phyloP scores from a whole-genome alignment of 2,888 invertebrate species.

The Caenorhabditis sp. region DNA sequence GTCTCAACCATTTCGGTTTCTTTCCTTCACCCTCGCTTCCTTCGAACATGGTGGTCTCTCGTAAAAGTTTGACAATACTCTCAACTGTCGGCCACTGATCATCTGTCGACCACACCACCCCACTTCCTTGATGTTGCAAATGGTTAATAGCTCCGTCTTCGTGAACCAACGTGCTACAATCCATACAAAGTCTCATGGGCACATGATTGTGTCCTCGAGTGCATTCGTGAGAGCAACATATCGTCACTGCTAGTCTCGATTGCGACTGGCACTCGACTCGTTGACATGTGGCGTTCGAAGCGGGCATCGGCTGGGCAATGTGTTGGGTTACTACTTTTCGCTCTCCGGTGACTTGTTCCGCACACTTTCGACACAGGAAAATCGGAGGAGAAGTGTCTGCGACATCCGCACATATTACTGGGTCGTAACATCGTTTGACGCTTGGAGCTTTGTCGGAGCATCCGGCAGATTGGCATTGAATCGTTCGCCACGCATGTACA shows the following conservation, averaged over 20 bases:
- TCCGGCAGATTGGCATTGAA: constrained; percentile 74
- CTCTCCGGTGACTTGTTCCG: constrained; percentile 85
- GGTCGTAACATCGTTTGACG: constrained; percentile 92
- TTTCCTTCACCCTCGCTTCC: constrained; percentile 79
- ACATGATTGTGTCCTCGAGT: constrained; percentile 96
- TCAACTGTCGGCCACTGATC: constrained; percentile 80
- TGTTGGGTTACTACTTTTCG: constrained; percentile 72
- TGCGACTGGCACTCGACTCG: constrained; percentile 90
- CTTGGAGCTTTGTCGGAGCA: constrained; percentile 77
- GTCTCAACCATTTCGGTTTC: constrained; percentile 83
- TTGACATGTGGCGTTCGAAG: constrained; percentile 80
- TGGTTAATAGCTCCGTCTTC: constrained; percentile 57
- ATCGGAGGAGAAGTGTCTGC: constrained; percentile 91
- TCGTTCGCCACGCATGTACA: constrained; percentile 71
- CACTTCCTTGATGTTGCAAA: constrained; percentile 70
- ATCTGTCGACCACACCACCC: constrained; percentile 76
- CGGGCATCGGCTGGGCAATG: constrained; percentile 82
- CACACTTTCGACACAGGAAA: constrained; percentile 86
- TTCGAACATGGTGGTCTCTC: constrained; percentile 88
- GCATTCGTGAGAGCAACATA: constrained; percentile 97
- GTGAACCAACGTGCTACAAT: constrained; percentile 76
- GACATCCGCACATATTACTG: constrained; percentile 89
- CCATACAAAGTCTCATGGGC: constrained; percentile 89
- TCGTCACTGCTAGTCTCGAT: constrained; percentile 94
- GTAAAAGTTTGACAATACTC: constrained; percentile 87